Base-by-base conservation (phyloP, 2,888 invertebrate genomes). In the Molorchus minor region DNA sequence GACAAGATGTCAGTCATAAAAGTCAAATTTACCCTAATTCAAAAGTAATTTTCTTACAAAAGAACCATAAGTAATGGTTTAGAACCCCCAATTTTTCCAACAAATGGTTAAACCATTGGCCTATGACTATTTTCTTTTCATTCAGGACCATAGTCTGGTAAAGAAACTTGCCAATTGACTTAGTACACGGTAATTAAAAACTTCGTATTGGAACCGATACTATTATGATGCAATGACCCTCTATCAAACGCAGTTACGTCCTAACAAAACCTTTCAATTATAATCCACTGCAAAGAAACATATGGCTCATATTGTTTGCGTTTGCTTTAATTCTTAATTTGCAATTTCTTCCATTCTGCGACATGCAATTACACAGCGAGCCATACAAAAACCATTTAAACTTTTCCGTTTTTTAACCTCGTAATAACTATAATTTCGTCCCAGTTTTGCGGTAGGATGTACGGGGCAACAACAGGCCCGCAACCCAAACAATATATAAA, bases 401-500 rank as follows among this genome's bases (percentile, higher is more conserved):
- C 38, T 64, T 61, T 64, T 61, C 61, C 61, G 64, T 66, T 69
- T 62, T 57, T 57, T 53, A 40, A 40, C 38, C 45, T n/a, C 43
- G 59, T 63, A 65, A 72, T 69, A 58, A 65, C 71, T 72, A 71
- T 74, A 75, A 75, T 75, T 71, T 69, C 38, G 59, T 62, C 57
- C 45, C 62, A 56, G 56, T 71, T 73, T 70, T 70, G 70, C 55
- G 68, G 67, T 69, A 57, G 54, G 63, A 61, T 61, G 59, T 59
- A 67, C 65, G 61, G 63, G 59, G 68, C 67, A 70, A 65, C 65
- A 65, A 60, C 70, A 64, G 68, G 65, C 62, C 62, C 62, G 56
- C 66, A 62, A 64, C 71, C 71, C 71, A 68, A 68, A 75, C 74
- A 72, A 73, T 73, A 71, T 65, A 63, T 61, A 65, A 60, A 59